Base-by-base conservation (phyloP, 2,113 vertebrate species). In the Tachuris rubrigastra region DNA sequence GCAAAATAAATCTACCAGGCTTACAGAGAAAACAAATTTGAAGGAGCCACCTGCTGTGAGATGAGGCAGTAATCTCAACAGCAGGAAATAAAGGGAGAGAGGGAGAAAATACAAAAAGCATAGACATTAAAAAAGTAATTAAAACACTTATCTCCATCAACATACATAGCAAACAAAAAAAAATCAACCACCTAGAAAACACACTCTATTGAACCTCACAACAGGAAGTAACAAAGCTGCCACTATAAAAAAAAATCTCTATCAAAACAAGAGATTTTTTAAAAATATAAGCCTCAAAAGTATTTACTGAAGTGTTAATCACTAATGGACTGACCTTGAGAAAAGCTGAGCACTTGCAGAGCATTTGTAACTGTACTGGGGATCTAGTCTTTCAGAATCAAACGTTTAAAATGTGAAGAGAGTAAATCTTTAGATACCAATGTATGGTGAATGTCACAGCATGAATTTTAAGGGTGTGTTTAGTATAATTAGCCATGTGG, bases 71-170 rank as follows among this genome's bases (percentile, higher is more conserved):
- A 97, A 98, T 98, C 98, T 98, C 97, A 97, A 93, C 98, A 98
- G 97, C 97, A 97, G 98, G 98, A 98, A 98, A 98, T 98, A 98
- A 98, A 97, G 66, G 47, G 95, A 95, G 96, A 96, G 96, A 93
- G 80, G 94, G 93, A 95, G 97, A 98, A 98, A 98, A 98, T 95
- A 97, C 97, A 97, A 98, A 63, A 98, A 97, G 97, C 97, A 78
- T 90, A 97, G 97, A 97, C 98, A 98, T 98, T 98, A 98, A 98
- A 98, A 98, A 98, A 98, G 98, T 98, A 98, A 98, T 98, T 98
- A 98, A 98, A 98, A 98, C 98, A 98, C 98, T 98, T 98, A 98
- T 98, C 98, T 98, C 97, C 96, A 98, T 98, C 78, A 5, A 97
- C 98, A 98, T 98, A 97, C 96, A 89, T 95, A 97, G 97, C 72